These are phyloP conservation scores for Cheirogaleus medius DNA, from an alignment of 2,113 vertebrate species.

Conservation along the genomic window DNA sequence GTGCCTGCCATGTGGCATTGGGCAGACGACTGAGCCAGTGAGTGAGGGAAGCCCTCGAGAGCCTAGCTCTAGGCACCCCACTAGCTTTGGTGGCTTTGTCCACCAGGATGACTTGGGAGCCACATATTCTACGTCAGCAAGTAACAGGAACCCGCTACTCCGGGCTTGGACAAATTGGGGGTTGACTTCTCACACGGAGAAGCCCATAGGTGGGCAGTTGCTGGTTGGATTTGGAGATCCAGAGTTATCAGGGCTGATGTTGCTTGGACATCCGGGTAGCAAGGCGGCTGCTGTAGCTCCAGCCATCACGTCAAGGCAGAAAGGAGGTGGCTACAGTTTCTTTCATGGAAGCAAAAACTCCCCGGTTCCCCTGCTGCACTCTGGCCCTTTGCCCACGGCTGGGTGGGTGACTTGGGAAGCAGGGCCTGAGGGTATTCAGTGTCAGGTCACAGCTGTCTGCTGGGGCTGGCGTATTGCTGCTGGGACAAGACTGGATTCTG, in stretches of 20 bases:
- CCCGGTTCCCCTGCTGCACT: too few species aligned
- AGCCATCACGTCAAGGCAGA: neutral
- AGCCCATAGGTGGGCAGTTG: neutral
- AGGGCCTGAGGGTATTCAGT: neutral
- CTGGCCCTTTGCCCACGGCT: neutral
- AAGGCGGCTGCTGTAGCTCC: neutral
- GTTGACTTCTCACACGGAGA: neutral
- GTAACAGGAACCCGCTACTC: neutral
- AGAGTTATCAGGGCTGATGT: rapidly evolving
- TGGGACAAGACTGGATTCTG: neutral
- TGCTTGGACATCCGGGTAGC: neutral
- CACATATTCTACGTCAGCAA: rapidly evolving
- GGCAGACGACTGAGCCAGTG: neutral
- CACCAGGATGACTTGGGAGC: neutral
- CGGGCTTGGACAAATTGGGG: neutral
- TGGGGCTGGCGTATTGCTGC: neutral
- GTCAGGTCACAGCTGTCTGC: neutral
- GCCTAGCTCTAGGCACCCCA: too few species aligned
- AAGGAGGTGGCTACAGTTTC: neutral
- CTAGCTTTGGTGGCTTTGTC: neutral
- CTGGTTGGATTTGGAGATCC: neutral
- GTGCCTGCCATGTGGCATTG: neutral
- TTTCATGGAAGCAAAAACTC: neutral
- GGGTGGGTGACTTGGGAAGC: neutral
- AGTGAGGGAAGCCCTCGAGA: neutral